Evolutionary conservation across 2,888 invertebrate species (phyloP).

Genomic region (Sesia bembeciformis): DNA sequence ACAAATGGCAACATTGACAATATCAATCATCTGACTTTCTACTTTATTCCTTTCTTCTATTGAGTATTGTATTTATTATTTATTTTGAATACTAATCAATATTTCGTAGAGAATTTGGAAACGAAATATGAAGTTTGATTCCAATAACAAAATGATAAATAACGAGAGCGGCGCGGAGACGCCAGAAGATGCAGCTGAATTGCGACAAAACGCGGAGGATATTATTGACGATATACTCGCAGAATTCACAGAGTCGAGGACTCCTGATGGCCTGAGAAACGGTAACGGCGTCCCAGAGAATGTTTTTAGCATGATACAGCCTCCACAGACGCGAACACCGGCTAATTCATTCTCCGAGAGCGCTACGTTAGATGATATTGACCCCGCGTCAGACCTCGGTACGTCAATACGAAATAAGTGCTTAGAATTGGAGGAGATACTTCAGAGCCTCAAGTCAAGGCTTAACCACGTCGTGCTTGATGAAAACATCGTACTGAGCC

Average conservation of each 20-base stretch:
- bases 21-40: conserved; percentile 56
- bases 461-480: conserved; percentile 67
- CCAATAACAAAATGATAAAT: conserved; percentile 66
- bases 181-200: conserved; percentile 57
- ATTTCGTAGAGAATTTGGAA: conserved; percentile 12
- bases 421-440: conserved; percentile 65
- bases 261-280: conserved; percentile 41
- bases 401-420: conserved; percentile 67
- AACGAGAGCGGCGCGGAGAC: conserved; percentile 55
- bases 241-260: conserved; percentile 58
- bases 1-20: conserved; percentile 27
- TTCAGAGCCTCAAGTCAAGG: conserved; percentile 64
- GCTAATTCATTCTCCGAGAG: conserved; percentile 63
- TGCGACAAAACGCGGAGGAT: conserved; percentile 64
- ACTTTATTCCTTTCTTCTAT: conserved; percentile 2
- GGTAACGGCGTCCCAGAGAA: conserved; percentile 52
- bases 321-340: conserved; percentile 60
- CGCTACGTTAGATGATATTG: conserved; percentile 61
- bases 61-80: conserved; percentile 40
- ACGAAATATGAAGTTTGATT: conserved; percentile 58
- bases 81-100: conserved; percentile 50
- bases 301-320: conserved; percentile 57
- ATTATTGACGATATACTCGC: conserved; percentile 66
- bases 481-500: conserved; percentile 65
- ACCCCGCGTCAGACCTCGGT: conserved; percentile 64